phyloP scores from a whole-genome alignment of 2,797 vertebrate genomes.

The Neosilurus hyrtlii region DNA sequence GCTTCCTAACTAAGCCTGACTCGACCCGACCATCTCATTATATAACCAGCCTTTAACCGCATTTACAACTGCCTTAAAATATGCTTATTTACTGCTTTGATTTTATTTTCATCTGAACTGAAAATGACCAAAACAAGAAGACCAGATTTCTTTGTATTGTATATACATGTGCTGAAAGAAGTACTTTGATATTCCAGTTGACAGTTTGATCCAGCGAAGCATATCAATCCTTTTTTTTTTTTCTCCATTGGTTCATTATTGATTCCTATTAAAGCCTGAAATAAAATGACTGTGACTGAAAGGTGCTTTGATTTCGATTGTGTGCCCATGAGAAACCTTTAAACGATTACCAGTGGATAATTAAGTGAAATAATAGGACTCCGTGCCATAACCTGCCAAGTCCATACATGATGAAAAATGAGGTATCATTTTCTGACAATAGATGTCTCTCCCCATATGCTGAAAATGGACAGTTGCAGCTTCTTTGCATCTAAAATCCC shows the following conservation, averaged over 20 bases:
- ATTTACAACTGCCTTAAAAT: conserved; percentile 45
- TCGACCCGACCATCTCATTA: conserved; percentile 11
- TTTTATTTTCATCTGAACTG: conserved; percentile 18
- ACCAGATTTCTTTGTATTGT: conserved; percentile 17
- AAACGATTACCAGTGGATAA: too few species aligned
- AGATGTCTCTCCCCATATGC: too few species aligned
- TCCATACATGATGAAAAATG: too few species aligned
- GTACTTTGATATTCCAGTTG: conserved; percentile 13
- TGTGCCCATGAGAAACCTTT: neutral
- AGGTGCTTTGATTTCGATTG: neutral
- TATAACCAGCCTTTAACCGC: conserved; percentile 40
- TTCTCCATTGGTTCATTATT: conserved; percentile 13
- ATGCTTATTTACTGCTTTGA: conserved; percentile 4
- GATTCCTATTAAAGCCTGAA: conserved; percentile 46
- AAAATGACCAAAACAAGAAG: neutral
- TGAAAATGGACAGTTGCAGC: too few species aligned
- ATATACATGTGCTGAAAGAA: neutral
- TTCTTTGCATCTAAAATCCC: too few species aligned
- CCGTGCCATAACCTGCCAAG: too few species aligned
- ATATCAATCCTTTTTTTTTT: conserved; percentile 9
- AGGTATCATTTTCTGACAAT: too few species aligned
- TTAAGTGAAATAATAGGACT: too few species aligned
- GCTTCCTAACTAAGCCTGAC: conserved; percentile 10
- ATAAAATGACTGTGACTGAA: conserved; percentile 17
- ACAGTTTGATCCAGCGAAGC: conserved; percentile 11